Conservation (phyloP, 2,797 vertebrate genomes). For the Brachyrhaphis roseni region DNA sequence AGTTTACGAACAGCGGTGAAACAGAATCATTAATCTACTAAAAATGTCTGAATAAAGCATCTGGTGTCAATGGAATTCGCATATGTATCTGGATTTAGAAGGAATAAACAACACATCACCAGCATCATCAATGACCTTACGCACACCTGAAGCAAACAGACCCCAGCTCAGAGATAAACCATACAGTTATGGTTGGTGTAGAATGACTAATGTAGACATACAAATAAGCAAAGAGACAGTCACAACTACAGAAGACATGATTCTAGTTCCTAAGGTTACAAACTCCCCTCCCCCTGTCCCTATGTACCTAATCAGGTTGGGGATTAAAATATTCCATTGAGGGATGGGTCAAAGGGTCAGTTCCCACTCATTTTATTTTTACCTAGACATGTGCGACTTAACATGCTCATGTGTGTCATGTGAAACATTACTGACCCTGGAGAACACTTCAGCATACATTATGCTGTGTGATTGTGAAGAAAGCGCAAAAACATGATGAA, state of each 20-base stretch:
- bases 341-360: not conserved
- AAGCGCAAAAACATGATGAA: not conserved
- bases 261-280: not conserved
- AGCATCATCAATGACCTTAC: not conserved
- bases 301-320: not conserved
- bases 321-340: not conserved
- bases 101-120: not conserved
- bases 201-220: not conserved
- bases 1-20: conserved; percentile 5
- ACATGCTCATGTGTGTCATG: not conserved
- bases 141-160: not conserved
- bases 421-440: not conserved
- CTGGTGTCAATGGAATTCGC: not conserved
- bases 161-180: not conserved
- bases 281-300: not conserved
- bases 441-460: not conserved
- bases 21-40: not conserved
- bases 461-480: not conserved
- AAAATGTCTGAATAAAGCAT: not conserved
- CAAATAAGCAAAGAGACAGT: not conserved
- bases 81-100: not conserved
- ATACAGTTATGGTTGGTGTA: not conserved
- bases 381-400: not conserved
- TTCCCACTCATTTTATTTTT: not conserved
- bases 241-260: not conserved